Evolutionary conservation across 1,140 invertebrate species (phyloP), one percentile per base, ranked within the genome.

Genomic region (Listronotus oregonensis): DNA sequence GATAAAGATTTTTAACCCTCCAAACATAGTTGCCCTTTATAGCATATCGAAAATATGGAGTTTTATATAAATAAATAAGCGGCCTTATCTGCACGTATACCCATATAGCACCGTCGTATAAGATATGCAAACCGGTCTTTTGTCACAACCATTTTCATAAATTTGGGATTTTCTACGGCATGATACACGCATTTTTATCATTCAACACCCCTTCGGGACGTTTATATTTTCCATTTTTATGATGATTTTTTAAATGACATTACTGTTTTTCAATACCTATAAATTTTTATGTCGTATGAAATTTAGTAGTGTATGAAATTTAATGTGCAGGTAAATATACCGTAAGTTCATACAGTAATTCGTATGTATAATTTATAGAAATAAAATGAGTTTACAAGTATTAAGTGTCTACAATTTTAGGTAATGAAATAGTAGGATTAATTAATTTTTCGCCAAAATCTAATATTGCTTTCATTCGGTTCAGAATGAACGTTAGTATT

Each of bases 111-210:
- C 9, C 21, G n/a, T 63, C 37, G 21, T 37, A 59, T 72, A 72
- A 70, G 64, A 71, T 72, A 72, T 72, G 70, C 68, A 72, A 71
- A 72, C 69, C 66, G 68, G 51, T 60, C 64, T 66, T 70, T 72
- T 72, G 70, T 70, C 68, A 66, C 57, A 70, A 50, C 67, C 57
- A 72, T 68, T 66, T 44, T 56, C 70, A 72, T 72, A 72, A 72
- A 72, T 72, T 70, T 63, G 50, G 68, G 70, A 67, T 70, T 71
- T 69, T 58, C 40, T 32, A 60, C 58, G 57, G 56, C 64, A 46
- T 61, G 44, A 62, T 62, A 62, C 50, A 54, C 49, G 59, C 59
- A 60, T 43, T 62, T 62, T 54, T 62, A 62, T 62, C 59, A 51
- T 40, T 7, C 11, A 14, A 15, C 17, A 50, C 39, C 47, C 47